Evolutionary conservation across 2,888 invertebrate genomes (phyloP), one percentile per base, ranked within the genome.

Genomic region (Sminthurinus aureus): DNA sequence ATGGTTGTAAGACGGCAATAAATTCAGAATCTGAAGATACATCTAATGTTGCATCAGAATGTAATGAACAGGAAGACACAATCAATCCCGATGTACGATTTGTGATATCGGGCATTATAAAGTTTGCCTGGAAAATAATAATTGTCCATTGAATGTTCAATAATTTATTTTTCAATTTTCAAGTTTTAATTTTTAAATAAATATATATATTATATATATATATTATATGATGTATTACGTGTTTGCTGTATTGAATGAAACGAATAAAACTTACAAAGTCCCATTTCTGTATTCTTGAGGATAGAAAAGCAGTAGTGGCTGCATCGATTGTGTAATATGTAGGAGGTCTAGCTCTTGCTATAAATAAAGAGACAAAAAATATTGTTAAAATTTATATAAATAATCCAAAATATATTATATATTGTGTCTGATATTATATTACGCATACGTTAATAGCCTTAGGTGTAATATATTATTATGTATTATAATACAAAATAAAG

Each of bases 311-410:
- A 66, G 88, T 88, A 15, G 88, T 88, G 2, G 88, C 86, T 13
- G 88, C 88, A 82, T 88, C 88, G 86, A 88, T 86, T 22, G 87
- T 87, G 64, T 87, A 88, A 73, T 88, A 88, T 0, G 86, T 87
- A 11, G 86, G 85, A 24, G 88, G 87, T 76, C 88, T 78, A 20
- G 87, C 87, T 18, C 88, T 85, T 67, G 88, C 87, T 87, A 75
- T n/a, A 75, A 69, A 69, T 76, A 83, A 20, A 52, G 52, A n/a
- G n/a, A n/a, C n/a, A n/a, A n/a, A n/a, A n/a, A n/a, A n/a, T n/a
- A n/a, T n/a, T n/a, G n/a, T n/a, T n/a, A n/a, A n/a, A n/a, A n/a
- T n/a, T n/a, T n/a, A n/a, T n/a, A n/a, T n/a, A n/a, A n/a, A n/a
- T n/a, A n/a, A n/a, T n/a, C n/a, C n/a, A n/a, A n/a, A n/a, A n/a